phyloP scores from a whole-genome alignment of 2,113 vertebrate species.

The Leucopsar rothschildi region DNA sequence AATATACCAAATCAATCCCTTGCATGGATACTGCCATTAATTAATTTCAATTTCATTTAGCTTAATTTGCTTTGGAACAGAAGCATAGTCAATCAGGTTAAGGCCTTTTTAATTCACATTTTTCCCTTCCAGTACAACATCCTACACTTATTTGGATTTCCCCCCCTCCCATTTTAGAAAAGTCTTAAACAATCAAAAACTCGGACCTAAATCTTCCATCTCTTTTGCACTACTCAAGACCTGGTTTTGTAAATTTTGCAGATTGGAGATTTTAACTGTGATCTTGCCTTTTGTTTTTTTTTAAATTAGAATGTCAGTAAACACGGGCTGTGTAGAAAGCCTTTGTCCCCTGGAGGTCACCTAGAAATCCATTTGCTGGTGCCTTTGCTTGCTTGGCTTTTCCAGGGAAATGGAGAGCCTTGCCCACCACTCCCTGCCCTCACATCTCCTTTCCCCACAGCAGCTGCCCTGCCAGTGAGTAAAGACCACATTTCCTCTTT shows the following conservation, averaged over 20 bases:
- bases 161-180: background rate
- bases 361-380: background rate
- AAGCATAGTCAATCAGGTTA: background rate
- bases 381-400: background rate
- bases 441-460: background rate
- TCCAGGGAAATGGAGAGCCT: background rate
- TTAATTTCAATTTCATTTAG: background rate
- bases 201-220: background rate
- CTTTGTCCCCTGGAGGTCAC: background rate
- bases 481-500: background rate
- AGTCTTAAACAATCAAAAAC: background rate
- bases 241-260: background rate
- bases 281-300: background rate
- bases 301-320: fast-evolving
- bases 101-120: background rate
- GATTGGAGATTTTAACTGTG: background rate
- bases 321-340: background rate
- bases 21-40: background rate
- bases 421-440: background rate
- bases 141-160: background rate
- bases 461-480: background rate
- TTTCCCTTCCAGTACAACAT: background rate
- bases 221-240: background rate
- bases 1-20: background rate
- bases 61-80: background rate